Percentiles rank a stretch among this genome's conserved stretches.
These are phyloP conservation scores for Malurus cyaneus DNA, from an alignment of 2,113 vertebrate genomes.

Conservation along the genomic window DNA sequence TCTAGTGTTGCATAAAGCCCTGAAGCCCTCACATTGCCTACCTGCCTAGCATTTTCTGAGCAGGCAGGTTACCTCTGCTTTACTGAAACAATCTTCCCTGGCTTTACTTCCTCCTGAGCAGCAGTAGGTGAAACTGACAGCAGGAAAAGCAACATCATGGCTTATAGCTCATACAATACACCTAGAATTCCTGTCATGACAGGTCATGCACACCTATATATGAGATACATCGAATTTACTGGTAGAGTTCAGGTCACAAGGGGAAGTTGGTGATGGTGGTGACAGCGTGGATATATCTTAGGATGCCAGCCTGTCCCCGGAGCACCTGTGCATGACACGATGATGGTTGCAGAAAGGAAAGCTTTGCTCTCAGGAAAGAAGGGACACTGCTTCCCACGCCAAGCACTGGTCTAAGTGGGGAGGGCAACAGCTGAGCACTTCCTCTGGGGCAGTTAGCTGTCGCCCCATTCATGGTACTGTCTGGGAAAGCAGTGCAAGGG, in stretches of 20 bases:
- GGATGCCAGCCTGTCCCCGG: background rate
- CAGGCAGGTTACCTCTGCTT: background rate
- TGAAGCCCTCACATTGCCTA: background rate
- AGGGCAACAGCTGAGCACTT: background rate
- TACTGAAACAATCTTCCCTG: background rate
- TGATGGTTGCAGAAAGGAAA: background rate
- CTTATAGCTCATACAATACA: background rate
- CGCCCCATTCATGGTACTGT: background rate
- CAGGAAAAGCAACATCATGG: background rate
- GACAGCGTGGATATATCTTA: background rate
- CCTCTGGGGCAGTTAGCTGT: background rate
- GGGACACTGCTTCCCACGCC: background rate
- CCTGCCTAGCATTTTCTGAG: background rate
- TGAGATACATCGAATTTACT: background rate
- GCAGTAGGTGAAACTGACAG: background rate
- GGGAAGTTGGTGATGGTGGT: background rate
- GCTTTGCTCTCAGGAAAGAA: background rate
- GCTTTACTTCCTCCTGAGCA: background rate
- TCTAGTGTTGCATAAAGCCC: background rate
- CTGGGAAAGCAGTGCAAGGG: background rate
- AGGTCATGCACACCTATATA: background rate
- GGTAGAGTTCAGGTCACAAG: background rate
- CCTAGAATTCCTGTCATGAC: background rate
- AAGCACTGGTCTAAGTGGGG: background rate
- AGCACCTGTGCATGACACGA: background rate